Conservation (phyloP, 2,888 invertebrate genomes). For the Lithophane leautieri region DNA sequence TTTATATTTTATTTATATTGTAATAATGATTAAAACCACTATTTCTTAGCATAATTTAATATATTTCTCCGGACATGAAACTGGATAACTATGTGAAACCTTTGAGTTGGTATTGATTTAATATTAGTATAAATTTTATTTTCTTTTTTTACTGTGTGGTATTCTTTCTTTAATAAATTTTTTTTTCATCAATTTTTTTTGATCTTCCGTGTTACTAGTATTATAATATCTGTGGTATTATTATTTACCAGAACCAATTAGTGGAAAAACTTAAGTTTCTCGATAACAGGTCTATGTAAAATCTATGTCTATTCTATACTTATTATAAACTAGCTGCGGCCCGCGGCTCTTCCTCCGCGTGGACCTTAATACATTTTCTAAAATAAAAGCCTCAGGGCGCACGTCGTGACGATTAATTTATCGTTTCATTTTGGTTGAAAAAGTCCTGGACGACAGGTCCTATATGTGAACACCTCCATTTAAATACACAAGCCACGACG, state of each 20-base stretch:
- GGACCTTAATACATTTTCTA: too few relatives aligned
- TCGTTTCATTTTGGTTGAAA: too few relatives aligned
- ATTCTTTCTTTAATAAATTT: slow-evolving; percentile 67
- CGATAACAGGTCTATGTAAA: background rate
- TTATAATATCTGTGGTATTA: too few relatives aligned
- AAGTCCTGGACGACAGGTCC: too few relatives aligned
- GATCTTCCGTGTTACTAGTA: background rate
- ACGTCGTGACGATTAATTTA: too few relatives aligned
- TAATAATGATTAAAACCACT: slow-evolving; percentile 66
- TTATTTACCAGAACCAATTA: too few relatives aligned
- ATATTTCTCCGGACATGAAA: slow-evolving; percentile 68
- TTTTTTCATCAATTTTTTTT: slow-evolving; percentile 13
- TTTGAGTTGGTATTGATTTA: slow-evolving; percentile 63
- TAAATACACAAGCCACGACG: too few relatives aligned
- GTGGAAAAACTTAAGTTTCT: background rate
- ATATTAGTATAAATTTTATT: slow-evolving; percentile 55
- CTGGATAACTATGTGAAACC: slow-evolving; percentile 57
- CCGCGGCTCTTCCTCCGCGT: too few relatives aligned
- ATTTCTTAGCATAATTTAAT: slow-evolving; percentile 53
- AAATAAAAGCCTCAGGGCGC: too few relatives aligned
- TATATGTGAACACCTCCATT: too few relatives aligned
- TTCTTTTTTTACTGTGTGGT: slow-evolving; percentile 70
- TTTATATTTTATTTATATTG: slow-evolving; percentile 80
- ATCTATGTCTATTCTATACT: background rate
- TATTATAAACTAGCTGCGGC: too few relatives aligned